These are phyloP conservation scores for Synodontis membranacea DNA, from an alignment of 2,113 vertebrate genomes.

Conservation along the genomic window DNA sequence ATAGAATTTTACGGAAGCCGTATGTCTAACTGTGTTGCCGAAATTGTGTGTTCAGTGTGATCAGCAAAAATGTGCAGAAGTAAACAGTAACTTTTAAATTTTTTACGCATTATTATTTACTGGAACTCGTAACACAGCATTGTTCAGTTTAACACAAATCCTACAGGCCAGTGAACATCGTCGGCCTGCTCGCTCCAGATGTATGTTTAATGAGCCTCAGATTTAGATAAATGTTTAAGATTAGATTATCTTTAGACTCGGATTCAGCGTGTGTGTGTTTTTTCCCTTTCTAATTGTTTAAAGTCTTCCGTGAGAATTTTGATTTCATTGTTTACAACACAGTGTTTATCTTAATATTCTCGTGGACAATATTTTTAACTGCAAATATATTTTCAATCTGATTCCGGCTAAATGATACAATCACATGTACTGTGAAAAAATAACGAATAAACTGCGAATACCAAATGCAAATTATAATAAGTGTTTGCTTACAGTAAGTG, in stretches of 20 bases:
- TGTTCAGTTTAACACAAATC: neutral
- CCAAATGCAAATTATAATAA: neutral
- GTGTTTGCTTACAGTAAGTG: neutral
- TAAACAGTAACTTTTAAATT: neutral
- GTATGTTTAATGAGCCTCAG: neutral
- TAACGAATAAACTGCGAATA: neutral
- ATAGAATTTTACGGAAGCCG: no score
- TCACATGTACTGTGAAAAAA: neutral
- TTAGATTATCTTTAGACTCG: neutral
- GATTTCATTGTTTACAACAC: neutral
- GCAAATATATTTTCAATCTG: neutral
- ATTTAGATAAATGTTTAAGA: neutral
- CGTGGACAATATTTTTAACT: neutral
- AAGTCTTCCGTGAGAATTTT: neutral
- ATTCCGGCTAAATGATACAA: neutral
- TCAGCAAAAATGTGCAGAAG: neutral
- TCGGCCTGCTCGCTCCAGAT: neutral
- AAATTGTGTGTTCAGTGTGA: neutral
- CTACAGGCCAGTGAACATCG: neutral
- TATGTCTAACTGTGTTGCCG: neutral
- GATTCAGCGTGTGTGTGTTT: neutral
- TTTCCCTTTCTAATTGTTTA: neutral
- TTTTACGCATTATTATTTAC: neutral
- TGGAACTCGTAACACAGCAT: neutral
- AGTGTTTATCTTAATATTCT: no score